Percentiles rank a stretch among this genome's conserved stretches.
Evolutionary conservation across 2,113 vertebrate species (phyloP).

Genomic region (Lycocorax pyrrhopterus): DNA sequence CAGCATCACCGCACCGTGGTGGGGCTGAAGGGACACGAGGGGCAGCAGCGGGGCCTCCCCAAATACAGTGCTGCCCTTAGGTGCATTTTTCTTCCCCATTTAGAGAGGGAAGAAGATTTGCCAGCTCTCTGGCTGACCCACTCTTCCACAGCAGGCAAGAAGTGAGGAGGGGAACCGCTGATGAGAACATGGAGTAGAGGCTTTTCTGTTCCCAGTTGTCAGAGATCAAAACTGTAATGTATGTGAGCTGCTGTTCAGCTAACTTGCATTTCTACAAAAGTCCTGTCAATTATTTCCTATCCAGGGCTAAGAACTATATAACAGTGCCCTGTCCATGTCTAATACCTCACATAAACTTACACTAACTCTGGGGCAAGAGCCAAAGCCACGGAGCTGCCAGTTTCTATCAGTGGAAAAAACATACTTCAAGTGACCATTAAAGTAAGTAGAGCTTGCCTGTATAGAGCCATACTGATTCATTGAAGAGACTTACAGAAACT

Average conservation of each 20-base stretch:
- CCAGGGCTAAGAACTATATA: neutral
- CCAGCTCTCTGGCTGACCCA: neutral
- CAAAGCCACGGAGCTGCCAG: neutral
- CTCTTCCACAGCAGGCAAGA: neutral
- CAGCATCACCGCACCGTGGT: rapidly evolving
- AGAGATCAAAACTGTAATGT: neutral
- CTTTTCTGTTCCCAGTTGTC: neutral
- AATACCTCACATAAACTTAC: neutral
- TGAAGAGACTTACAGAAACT: neutral
- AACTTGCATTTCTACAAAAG: neutral
- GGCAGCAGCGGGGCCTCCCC: neutral
- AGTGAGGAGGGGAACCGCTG: neutral
- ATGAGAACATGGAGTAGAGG: neutral
- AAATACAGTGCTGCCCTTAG: no score
- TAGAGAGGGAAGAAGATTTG: neutral
- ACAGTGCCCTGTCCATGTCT: neutral
- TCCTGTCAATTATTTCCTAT: neutral
- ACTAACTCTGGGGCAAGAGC: neutral
- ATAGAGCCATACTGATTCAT: neutral
- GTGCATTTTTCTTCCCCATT: rapidly evolving
- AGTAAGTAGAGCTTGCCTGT: neutral
- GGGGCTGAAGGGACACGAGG: neutral
- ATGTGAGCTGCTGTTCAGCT: neutral
- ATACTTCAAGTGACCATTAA: neutral
- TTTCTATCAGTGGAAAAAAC: neutral